phyloP scores from a whole-genome alignment of 2,797 vertebrate species.

The Dicrostonyx torquatus region DNA sequence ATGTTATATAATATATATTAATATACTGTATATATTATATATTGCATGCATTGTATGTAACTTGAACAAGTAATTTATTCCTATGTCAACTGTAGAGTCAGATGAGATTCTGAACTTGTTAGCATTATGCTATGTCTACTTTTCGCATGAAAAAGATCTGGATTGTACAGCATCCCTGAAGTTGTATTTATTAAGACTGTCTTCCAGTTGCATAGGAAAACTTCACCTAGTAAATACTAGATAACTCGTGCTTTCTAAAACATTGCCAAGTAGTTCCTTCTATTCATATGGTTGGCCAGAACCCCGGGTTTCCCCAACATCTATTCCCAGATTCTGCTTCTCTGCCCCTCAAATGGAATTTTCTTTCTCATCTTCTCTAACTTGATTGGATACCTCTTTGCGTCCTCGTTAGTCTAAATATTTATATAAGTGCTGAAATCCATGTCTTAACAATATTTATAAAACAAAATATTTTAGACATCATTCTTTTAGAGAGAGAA shows the following conservation, averaged over 20 bases:
- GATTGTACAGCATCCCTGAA: constrained; percentile 11
- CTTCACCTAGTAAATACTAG: neutral
- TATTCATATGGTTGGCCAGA: neutral
- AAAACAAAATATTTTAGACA: constrained; percentile 15
- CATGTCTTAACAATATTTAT: neutral
- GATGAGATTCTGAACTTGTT: constrained; percentile 54
- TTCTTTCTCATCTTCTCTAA: constrained; percentile 30
- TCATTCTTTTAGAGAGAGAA: neutral
- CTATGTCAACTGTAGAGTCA: constrained; percentile 21
- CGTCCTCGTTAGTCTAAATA: constrained; percentile 14
- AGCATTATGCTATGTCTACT: neutral
- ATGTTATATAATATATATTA: neutral
- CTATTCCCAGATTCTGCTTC: neutral
- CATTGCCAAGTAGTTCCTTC: constrained; percentile 7
- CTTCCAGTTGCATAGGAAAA: constrained; percentile 22
- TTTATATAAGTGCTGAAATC: constrained; percentile 28
- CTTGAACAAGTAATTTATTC: constrained; percentile 32
- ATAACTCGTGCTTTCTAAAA: constrained; percentile 9
- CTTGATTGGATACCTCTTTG: constrained; percentile 26
- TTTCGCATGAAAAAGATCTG: constrained; percentile 41
- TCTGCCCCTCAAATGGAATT: constrained; percentile 17
- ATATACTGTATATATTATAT: neutral
- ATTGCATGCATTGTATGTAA: constrained; percentile 8
- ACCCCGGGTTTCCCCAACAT: neutral
- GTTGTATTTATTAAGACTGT: constrained; percentile 35